Percentiles rank a stretch among this genome's conserved stretches.
These are phyloP conservation scores for Sinocyclocheilus grahami DNA, from an alignment of 2,113 vertebrate genomes.

Conservation along the genomic window DNA sequence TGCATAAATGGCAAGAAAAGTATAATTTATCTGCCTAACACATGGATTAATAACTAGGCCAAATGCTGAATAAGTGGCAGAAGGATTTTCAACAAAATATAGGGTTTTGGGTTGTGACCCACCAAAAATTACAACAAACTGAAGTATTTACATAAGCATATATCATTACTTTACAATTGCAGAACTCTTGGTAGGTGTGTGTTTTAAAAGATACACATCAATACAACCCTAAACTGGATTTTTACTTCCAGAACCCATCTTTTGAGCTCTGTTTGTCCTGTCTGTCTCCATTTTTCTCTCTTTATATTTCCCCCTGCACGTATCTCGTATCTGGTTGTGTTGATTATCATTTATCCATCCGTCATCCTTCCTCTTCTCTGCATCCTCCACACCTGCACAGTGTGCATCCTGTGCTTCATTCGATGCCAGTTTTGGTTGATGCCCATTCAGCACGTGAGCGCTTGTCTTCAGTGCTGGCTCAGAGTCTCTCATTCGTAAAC, in stretches of 20 bases:
- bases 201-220: no score
- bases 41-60: background rate
- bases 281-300: background rate
- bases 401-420: background rate
- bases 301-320: conserved; percentile 4
- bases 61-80: background rate
- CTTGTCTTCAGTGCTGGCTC: background rate
- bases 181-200: no score
- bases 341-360: background rate
- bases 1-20: background rate
- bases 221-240: no score
- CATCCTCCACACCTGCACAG: no score
- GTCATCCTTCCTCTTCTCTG: background rate
- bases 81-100: background rate
- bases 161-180: no score
- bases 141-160: no score
- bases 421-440: conserved; percentile 25
- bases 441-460: background rate
- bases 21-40: background rate
- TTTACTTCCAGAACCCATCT: background rate
- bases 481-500: background rate
- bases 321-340: background rate
- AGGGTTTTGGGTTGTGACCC: background rate
- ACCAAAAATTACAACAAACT: no score
- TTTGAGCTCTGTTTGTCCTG: background rate